Evolutionary conservation across 2,797 vertebrate species (phyloP).

Genomic region (Pterois miles): DNA sequence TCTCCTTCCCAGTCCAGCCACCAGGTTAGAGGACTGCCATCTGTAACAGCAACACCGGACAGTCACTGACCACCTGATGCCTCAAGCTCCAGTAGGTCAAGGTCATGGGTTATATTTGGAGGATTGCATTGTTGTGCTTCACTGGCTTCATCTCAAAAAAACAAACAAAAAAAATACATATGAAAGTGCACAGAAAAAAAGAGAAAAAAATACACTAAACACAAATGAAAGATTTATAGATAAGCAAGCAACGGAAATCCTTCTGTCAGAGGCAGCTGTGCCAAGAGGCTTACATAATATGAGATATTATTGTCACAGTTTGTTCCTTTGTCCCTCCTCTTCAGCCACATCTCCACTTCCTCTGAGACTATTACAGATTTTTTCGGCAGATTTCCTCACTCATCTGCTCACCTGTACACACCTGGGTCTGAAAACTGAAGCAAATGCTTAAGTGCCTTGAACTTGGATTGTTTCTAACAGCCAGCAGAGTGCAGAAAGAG

Average conservation of each 20-base stretch:
- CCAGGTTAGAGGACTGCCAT: conserved; percentile 93
- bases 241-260: background rate
- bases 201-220: background rate
- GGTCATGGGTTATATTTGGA: conserved; percentile 23
- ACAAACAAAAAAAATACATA: background rate
- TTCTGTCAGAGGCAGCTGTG: conserved; percentile 10
- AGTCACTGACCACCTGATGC: background rate
- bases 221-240: conserved; percentile 1
- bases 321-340: background rate
- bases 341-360: background rate
- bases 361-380: background rate
- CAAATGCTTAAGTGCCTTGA: too few relatives aligned
- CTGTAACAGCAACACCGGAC: conserved; percentile 75
- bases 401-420: background rate
- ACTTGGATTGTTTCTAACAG: background rate
- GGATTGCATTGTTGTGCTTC: background rate
- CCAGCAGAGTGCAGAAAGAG: background rate
- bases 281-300: background rate
- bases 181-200: background rate
- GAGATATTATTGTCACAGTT: background rate
- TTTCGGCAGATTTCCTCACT: background rate
- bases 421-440: background rate
- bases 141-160: background rate
- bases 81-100: conserved; percentile 20
- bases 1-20: conserved; percentile 92